These are phyloP conservation scores for Nomada goodeniana DNA, from an alignment of 2,888 invertebrate species.

Conservation along the genomic window DNA sequence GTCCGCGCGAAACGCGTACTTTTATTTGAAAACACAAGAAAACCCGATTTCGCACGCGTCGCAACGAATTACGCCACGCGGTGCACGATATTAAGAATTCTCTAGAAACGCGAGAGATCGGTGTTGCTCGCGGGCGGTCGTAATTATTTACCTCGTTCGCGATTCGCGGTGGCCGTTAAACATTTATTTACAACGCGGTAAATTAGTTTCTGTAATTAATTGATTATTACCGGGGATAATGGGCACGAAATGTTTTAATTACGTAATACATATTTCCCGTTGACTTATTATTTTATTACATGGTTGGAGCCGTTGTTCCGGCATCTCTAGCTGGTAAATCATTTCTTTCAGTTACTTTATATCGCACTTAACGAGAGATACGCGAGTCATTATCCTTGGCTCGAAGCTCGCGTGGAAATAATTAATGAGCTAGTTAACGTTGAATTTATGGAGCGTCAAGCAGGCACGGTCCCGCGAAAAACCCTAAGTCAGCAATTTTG, in stretches of 20 bases:
- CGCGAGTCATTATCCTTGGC: background rate
- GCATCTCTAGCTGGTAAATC: background rate
- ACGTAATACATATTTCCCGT: background rate
- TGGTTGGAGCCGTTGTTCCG: too few relatives aligned
- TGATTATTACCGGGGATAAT: background rate
- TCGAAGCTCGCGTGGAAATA: background rate
- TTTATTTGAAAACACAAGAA: background rate
- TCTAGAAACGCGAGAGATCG: too few relatives aligned
- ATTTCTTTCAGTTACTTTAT: background rate
- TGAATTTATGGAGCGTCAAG: constrained; percentile 11
- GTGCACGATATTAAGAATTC: too few relatives aligned
- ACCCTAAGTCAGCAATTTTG: background rate
- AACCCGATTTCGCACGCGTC: too few relatives aligned
- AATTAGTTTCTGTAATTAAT: background rate
- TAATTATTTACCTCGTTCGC: too few relatives aligned
- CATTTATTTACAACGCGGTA: background rate
- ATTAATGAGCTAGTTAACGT: background rate
- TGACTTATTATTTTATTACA: background rate
- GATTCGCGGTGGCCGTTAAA: background rate
- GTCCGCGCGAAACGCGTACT: background rate
- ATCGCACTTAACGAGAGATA: background rate
- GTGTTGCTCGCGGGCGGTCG: too few relatives aligned
- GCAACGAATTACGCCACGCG: too few relatives aligned
- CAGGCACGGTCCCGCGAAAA: background rate
- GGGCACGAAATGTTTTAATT: background rate